Base-by-base conservation (phyloP, 2,888 invertebrate genomes). In the Zygaena filipendulae region DNA sequence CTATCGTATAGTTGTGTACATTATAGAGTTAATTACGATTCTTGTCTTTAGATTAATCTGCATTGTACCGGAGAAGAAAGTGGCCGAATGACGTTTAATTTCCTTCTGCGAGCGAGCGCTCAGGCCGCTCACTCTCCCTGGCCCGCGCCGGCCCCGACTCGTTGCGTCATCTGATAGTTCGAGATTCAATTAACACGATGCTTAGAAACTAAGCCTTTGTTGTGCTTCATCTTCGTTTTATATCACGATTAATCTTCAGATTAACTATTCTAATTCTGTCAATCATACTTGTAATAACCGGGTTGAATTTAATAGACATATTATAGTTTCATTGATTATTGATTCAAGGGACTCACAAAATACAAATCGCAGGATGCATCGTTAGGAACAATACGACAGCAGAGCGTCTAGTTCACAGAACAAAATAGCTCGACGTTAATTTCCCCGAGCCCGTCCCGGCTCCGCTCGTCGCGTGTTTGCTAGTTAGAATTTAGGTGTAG, bases 401-500 rank as follows among this genome's bases (percentile, higher is more conserved):
- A n/a, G n/a, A n/a, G n/a, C n/a, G n/a, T n/a, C n/a, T n/a, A n/a
- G n/a, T n/a, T n/a, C n/a, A n/a, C n/a, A 40, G 44, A 45, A 45
- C 47, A 50, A 51, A 59, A 56, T 52, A 56, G 42, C 49, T 16
- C 57, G 49, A 55, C 63, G 61, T 68, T n/a, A 61, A 70, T 67
- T 67, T 62, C 48, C 56, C 47, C 59, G 52, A 49, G 45, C 55
- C 49, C 53, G 54, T 57, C 60, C 56, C 38, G 34, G 36, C 49
- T 48, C 51, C 52, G 52, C 30, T 47, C 58, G 57, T 55, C 60
- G 60, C 68, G 59, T 71, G 70, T 72, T 72, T 69, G 68, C 66
- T 67, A 67, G 71, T 74, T 72, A 70, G 71, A 66, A 74, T 75
- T 75, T 74, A 77, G 74, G 59, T 59, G 68, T 63, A 74, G 77